phyloP scores from a whole-genome alignment of 2,797 vertebrate genomes.

The Gallinago nigripennis region DNA sequence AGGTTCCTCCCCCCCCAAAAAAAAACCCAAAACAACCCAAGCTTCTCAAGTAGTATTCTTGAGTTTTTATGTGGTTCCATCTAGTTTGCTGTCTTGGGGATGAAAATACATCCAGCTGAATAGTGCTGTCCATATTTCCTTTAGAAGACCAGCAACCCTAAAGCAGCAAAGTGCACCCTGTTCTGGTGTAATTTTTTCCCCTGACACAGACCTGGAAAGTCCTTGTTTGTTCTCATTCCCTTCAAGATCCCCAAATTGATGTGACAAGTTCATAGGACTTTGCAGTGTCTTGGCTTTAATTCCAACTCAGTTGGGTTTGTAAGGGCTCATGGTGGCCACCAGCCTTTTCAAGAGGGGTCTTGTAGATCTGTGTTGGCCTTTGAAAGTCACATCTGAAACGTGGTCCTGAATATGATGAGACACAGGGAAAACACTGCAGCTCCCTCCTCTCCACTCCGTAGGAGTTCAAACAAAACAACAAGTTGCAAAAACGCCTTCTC shows the following conservation, averaged over 20 bases:
- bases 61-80: not conserved
- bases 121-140: not conserved
- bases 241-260: not conserved
- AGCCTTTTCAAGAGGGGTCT: not conserved
- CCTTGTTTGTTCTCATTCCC: not conserved
- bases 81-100: not conserved
- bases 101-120: not conserved
- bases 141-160: not conserved
- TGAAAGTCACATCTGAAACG: not conserved
- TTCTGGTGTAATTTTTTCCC: not conserved
- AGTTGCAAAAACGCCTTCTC: not conserved
- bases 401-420: not conserved
- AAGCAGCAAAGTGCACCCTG: not conserved
- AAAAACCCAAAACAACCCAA: not conserved
- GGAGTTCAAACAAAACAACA: accelerated
- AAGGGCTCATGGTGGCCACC: not conserved
- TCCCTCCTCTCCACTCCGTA: not conserved
- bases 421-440: not conserved
- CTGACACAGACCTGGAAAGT: not conserved
- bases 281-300: not conserved
- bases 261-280: not conserved
- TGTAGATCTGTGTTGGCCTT: not conserved
- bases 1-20: accelerated
- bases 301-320: not conserved
- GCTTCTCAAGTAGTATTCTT: not conserved